Conservation (phyloP, 2,888 invertebrate genomes). For the Adelognathus sp. region DNA sequence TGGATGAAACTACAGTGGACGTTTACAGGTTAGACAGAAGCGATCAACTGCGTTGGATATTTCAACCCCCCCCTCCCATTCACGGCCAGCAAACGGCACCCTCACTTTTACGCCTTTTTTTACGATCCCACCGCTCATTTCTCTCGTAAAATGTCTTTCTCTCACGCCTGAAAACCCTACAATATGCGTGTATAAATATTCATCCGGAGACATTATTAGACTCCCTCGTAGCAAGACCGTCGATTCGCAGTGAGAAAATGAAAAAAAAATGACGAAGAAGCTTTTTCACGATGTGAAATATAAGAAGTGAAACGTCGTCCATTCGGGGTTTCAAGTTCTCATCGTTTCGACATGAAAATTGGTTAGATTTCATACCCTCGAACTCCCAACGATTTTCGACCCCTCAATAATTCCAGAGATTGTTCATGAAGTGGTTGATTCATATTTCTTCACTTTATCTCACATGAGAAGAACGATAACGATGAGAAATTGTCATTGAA, state of each 20-base stretch:
- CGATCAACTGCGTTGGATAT: slow-evolving; percentile 45
- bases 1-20: slow-evolving; percentile 27
- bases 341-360: too few relatives aligned
- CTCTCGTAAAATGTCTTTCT: slow-evolving; percentile 45
- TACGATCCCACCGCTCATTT: slow-evolving; percentile 39
- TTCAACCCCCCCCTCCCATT: slow-evolving; percentile 1
- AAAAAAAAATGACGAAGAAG: background rate
- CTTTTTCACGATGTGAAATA: background rate
- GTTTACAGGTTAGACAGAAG: slow-evolving; percentile 6
- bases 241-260: background rate
- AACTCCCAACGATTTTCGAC: too few relatives aligned
- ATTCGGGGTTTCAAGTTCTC: background rate
- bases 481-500: too few relatives aligned
- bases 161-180: background rate
- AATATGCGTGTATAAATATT: slow-evolving; percentile 18
- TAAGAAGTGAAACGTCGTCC: background rate
- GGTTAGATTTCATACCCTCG: too few relatives aligned
- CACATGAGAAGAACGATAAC: too few relatives aligned
- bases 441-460: too few relatives aligned
- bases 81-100: background rate
- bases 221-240: background rate
- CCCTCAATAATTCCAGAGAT: too few relatives aligned
- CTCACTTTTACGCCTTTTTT: slow-evolving; percentile 21
- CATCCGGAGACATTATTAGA: slow-evolving; percentile 8
- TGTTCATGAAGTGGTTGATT: too few relatives aligned